Conservation (phyloP, 2,797 vertebrate genomes). For the Liasis olivaceus region DNA sequence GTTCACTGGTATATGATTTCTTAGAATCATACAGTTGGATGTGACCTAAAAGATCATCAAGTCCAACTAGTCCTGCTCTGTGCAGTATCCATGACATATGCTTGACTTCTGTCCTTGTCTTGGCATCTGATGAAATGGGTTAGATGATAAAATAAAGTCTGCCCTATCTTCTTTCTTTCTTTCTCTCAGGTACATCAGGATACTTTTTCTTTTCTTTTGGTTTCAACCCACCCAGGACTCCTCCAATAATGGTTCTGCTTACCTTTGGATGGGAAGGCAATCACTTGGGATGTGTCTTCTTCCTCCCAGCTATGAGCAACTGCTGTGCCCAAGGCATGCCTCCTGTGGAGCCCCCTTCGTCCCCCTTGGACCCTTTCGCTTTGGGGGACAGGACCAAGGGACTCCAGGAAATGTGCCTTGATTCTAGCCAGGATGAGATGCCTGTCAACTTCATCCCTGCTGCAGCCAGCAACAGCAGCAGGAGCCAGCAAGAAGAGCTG, state of each 20-base stretch:
- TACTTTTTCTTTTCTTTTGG: background rate
- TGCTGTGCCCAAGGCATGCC: slow-evolving; percentile 33
- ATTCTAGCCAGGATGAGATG: slow-evolving; percentile 76
- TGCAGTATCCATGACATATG: background rate
- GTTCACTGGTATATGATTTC: background rate
- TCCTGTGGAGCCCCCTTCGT: slow-evolving; percentile 57
- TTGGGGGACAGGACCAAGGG: slow-evolving; percentile 63
- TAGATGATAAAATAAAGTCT: background rate
- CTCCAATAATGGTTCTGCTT: slow-evolving; percentile 50
- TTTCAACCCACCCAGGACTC: background rate
- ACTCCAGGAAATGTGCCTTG: slow-evolving; percentile 71
- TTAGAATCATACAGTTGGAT: background rate
- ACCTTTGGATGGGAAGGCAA: slow-evolving; percentile 89
- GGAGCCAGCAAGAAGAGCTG: slow-evolving; percentile 65
- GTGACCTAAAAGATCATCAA: background rate
- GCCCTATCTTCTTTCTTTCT: no score
- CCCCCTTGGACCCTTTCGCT: slow-evolving; percentile 45
- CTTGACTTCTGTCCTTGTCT: background rate
- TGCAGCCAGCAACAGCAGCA: slow-evolving; percentile 54
- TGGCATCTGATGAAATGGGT: background rate
- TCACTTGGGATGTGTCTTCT: slow-evolving; percentile 81
- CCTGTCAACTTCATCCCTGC: slow-evolving; percentile 55
- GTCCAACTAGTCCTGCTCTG: background rate
- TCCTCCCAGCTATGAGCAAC: slow-evolving; percentile 34
- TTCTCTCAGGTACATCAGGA: background rate